phyloP scores from a whole-genome alignment of 2,113 vertebrate species.

The Meriones unguiculatus region DNA sequence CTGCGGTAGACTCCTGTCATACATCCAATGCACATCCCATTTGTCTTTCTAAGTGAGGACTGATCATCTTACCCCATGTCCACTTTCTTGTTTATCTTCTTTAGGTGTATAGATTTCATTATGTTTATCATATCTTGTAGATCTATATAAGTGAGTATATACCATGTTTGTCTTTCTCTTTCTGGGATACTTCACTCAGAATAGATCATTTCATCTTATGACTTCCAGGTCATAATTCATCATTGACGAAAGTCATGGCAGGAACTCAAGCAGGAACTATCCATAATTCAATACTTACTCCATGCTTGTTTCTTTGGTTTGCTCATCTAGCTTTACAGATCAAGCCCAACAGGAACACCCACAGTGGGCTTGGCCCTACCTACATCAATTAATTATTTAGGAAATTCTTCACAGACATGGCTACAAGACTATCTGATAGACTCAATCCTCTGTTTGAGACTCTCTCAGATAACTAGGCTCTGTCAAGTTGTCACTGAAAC shows the following conservation, averaged over 20 bases:
- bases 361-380: too few relatives aligned
- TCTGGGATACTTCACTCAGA: too few relatives aligned
- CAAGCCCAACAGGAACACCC: background rate
- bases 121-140: too few relatives aligned
- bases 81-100: too few relatives aligned
- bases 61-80: too few relatives aligned
- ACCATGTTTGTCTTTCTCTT: too few relatives aligned
- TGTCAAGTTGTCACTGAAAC: background rate
- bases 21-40: too few relatives aligned
- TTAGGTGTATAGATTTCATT: too few relatives aligned
- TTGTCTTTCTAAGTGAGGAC: too few relatives aligned
- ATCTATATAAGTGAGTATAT: too few relatives aligned
- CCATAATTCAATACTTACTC: background rate
- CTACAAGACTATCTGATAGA: background rate
- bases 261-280: background rate
- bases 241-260: background rate
- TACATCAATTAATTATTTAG: background rate
- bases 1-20: too few relatives aligned
- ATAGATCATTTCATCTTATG: background rate
- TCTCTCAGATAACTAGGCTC: background rate
- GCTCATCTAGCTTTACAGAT: background rate
- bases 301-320: background rate
- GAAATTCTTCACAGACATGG: background rate
- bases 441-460: background rate
- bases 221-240: background rate